Base-by-base conservation (phyloP, 2,888 invertebrate genomes). In the Penaeus monodon region DNA sequence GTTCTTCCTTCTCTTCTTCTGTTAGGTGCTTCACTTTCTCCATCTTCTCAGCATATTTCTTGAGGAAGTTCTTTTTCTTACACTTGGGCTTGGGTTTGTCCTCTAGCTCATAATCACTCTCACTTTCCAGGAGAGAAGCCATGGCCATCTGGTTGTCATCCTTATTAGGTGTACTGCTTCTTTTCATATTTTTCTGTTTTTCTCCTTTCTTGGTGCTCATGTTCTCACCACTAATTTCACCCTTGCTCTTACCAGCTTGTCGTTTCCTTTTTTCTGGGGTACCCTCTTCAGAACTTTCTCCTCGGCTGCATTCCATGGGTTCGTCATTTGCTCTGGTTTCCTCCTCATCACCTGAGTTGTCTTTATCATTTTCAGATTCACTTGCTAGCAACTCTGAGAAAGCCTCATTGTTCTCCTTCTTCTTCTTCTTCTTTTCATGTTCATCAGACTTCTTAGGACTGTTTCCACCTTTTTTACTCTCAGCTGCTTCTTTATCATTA, bases 91-190 rank as follows among this genome's bases (percentile, higher is more conserved):
- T 87, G 17, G 83, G 86, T 8, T 78, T 83, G 10, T 87, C 79
- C 27, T 85, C 85, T 22, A 85, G 64, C n/a, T 85, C 79, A 63
- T 79, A 70, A n/a, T 82, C 82, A 87, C 86, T 87, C 33, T 87
- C 86, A 65, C 86, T 87, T 7, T 79, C 78, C n/a, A 83, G 73
- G 33, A 87, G 68, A n/a, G 86, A 82, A 64, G 44, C 78, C 66
- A 83, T 87, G 38, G 86, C 86, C 64, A 63, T 86, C 73, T 79
- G 68, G 49, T 87, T 87, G 49, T 87, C 86, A 73, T 70, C 78
- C 49, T 63, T 81, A 27, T 8, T 38, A 7, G 44, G 29, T 63
- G 73, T 49, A 33, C n/a, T 84, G 49, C 22, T 70, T 24, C 29
- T 49, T 81, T 80, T 79, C 20, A 29, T 49, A 44, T 68, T 79